Evolutionary conservation across 1,140 invertebrate species (phyloP).

Genomic region (Grapholita molesta): DNA sequence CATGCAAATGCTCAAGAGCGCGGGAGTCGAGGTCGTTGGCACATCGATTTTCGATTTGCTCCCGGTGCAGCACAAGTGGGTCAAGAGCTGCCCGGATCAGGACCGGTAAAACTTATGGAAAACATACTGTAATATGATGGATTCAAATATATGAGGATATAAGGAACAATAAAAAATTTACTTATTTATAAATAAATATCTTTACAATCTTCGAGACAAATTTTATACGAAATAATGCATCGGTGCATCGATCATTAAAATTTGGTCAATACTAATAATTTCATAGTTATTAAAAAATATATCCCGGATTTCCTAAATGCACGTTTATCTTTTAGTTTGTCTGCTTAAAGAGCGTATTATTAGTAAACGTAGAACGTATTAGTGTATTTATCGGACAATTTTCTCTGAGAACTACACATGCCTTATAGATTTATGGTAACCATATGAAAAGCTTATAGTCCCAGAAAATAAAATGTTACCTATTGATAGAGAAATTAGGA

Average conservation of each 20-base stretch:
- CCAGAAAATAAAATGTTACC: conserved; percentile 41
- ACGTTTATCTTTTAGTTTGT: too few species aligned
- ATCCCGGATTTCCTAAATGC: too few species aligned
- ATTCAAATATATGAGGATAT: neutral
- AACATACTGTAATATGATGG: conserved; percentile 28
- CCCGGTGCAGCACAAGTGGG: conserved; percentile 56
- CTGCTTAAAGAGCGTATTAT: too few species aligned
- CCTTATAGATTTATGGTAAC: neutral
- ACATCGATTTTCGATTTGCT: conserved; percentile 74
- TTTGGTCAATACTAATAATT: too few species aligned
- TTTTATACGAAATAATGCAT: too few species aligned
- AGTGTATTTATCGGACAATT: too few species aligned
- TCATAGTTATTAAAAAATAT: too few species aligned
- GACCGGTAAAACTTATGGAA: conserved; percentile 5
- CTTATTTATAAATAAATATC: too few species aligned
- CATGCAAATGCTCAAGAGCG: conserved; percentile 32
- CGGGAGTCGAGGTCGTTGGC: conserved; percentile 69
- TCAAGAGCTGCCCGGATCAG: conserved; percentile 59
- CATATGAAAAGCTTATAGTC: neutral
- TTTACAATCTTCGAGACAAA: too few species aligned
- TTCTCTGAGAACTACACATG: too few species aligned
- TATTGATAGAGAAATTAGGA: conserved; percentile 72
- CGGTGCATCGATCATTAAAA: too few species aligned
- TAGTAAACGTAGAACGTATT: too few species aligned
- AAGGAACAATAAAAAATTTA: neutral